These are phyloP conservation scores for Machimus atricapillus DNA, from an alignment of 2,888 invertebrate species.

Conservation along the genomic window DNA sequence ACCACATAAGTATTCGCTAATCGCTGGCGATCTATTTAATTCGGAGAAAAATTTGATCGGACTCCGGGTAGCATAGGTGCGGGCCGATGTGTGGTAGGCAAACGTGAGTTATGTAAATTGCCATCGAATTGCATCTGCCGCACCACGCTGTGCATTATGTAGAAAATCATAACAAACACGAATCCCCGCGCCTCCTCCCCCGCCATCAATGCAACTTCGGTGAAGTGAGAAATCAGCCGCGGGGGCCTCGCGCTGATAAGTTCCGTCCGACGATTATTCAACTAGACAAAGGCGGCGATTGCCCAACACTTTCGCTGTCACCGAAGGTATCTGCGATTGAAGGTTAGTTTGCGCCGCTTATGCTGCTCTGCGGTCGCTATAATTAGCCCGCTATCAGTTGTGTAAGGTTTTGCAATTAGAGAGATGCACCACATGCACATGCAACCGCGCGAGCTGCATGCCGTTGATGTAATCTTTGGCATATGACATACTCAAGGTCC, in stretches of 20 bases:
- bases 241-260: background rate
- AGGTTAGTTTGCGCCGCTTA: background rate
- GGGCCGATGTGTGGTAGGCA: background rate
- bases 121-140: background rate
- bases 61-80: background rate
- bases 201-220: background rate
- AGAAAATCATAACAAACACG: background rate
- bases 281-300: constrained; percentile 1
- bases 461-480: background rate
- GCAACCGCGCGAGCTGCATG: background rate
- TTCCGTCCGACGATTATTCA: background rate
- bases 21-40: background rate
- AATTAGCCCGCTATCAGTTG: constrained; percentile 6
- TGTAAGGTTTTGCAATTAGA: constrained; percentile 17
- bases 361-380: background rate
- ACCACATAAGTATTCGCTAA: background rate
- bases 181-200: background rate
- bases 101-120: background rate
- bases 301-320: background rate
- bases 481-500: background rate
- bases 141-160: background rate
- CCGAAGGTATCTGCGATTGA: constrained; percentile 4
- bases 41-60: constrained; percentile 15
- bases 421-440: background rate
- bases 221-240: background rate